phyloP scores from a whole-genome alignment of 2,888 invertebrate species.

The Aporophyla nigra region DNA sequence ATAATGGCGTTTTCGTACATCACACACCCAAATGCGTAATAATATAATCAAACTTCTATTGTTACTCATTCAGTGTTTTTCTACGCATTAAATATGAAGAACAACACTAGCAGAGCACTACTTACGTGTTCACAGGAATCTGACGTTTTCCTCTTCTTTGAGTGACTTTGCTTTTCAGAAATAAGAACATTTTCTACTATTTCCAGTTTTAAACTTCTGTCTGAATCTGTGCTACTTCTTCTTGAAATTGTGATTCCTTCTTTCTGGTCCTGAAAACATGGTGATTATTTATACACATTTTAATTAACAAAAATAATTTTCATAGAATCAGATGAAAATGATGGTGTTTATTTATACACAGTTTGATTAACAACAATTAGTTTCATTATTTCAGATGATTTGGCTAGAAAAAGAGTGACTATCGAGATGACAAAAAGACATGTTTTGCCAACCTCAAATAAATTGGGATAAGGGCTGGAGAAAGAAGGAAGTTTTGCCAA shows the following conservation, averaged over 20 bases:
- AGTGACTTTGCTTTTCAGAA: not conserved
- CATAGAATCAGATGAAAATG: constrained; percentile 21
- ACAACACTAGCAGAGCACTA: not conserved
- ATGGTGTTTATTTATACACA: not conserved
- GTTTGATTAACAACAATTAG: not conserved
- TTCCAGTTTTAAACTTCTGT: constrained; percentile 41
- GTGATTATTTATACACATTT: too few species aligned
- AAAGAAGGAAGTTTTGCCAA: not conserved
- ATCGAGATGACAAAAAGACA: not conserved
- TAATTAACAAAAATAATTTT: not conserved
- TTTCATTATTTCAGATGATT: not conserved
- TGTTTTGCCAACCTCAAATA: not conserved
- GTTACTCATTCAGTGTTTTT: not conserved
- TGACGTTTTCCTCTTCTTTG: constrained; percentile 22
- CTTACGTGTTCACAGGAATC: constrained; percentile 46
- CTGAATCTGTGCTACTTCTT: constrained; percentile 56
- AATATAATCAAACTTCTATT: not conserved
- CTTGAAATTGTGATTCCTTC: constrained; percentile 23
- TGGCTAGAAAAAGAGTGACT: not conserved
- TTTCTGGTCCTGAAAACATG: constrained; percentile 28
- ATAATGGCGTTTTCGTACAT: too few species aligned
- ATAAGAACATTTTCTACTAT: constrained; percentile 16
- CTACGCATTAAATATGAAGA: not conserved
- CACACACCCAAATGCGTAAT: not conserved
- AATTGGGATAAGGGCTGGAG: not conserved